Base-by-base conservation (phyloP, 2,888 invertebrate genomes). In the Aethes cnicana region DNA sequence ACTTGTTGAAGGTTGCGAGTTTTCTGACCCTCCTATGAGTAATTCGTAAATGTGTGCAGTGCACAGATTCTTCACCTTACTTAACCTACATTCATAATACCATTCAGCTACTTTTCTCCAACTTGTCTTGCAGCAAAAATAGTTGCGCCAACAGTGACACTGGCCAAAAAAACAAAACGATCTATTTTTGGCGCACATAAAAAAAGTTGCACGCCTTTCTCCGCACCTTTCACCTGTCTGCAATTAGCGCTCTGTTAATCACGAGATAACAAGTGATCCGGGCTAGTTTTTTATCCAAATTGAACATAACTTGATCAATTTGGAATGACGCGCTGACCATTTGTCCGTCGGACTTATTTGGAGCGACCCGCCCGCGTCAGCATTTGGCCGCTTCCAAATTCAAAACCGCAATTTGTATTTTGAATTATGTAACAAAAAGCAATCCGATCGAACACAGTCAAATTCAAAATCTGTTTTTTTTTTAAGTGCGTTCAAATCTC, bases 201-300 rank as follows among this genome's bases (percentile, higher is more conserved):
- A 74, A 69, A 72, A 63, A 61, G 47, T 39, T 61, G 63, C 60
- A 56, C 69, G 70, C 82, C 83, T 86, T 86, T 87, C 86, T 83
- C 83, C 72, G 68, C 73, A 75, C 84, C 87, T 87, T 87, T 87
- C 87, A 84, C 86, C 74, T 63, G 70, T 61, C 66, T 65, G 64
- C 72, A 77, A 84, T 84, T 81, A 84, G 79, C 82, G 84, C 74
- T 86, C 84, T 86, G 83, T 80, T 87, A 83, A 85, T 77, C 81
- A 80, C 75, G 68, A 74, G 68, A 67, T 74, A 77, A 74, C 77
- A 74, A 75, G 72, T 68, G 64, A 65, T 65, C 65, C 65, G 59
- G 64, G 64, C 69, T 63, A 56, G 59, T 74, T 76, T 75, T 73
- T 69, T 66, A 57, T 56, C 68, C 68, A 65, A 76, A 73, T 76